Conservation (phyloP, 2,888 invertebrate genomes). For the Caenorhabditis sulstoni region DNA sequence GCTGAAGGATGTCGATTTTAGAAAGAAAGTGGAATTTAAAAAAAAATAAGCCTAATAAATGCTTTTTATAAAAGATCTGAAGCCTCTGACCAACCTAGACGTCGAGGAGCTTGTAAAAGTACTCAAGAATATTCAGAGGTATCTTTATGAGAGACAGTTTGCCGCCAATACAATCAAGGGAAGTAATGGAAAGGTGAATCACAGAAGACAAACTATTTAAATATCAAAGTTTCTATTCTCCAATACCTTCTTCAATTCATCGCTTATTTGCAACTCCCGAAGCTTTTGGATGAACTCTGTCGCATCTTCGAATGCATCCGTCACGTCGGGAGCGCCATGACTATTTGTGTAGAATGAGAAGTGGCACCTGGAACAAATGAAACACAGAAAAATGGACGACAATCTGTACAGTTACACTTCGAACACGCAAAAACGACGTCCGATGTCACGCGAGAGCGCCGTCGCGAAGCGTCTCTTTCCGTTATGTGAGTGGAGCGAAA, state of each 20-base stretch:
- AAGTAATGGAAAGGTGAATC: constrained; percentile 19
- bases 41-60: constrained; percentile 48
- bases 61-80: constrained; percentile 29
- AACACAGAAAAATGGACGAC: constrained; percentile 37
- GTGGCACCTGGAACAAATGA: constrained; percentile 44
- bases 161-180: constrained; percentile 22
- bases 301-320: constrained; percentile 17
- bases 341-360: constrained; percentile 32
- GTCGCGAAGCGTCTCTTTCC: constrained; percentile 37
- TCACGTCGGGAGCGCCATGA: constrained; percentile 20
- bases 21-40: constrained; percentile 34
- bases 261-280: constrained; percentile 12
- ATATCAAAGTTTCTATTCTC: constrained; percentile 11
- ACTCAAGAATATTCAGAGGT: constrained; percentile 4
- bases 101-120: constrained; percentile 24
- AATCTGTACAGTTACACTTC: constrained; percentile 39
- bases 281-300: constrained; percentile 20
- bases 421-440: constrained; percentile 32
- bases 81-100: constrained; percentile 39
- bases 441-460: constrained; percentile 33
- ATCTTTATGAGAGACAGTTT: not conserved
- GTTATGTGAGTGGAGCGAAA: constrained; percentile 23
- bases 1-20: constrained; percentile 35
- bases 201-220: constrained; percentile 22
- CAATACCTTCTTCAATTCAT: constrained; percentile 28